These are phyloP conservation scores for Enteromius thamalakanensis DNA, from an alignment of 2,797 vertebrate genomes.

Conservation along the genomic window DNA sequence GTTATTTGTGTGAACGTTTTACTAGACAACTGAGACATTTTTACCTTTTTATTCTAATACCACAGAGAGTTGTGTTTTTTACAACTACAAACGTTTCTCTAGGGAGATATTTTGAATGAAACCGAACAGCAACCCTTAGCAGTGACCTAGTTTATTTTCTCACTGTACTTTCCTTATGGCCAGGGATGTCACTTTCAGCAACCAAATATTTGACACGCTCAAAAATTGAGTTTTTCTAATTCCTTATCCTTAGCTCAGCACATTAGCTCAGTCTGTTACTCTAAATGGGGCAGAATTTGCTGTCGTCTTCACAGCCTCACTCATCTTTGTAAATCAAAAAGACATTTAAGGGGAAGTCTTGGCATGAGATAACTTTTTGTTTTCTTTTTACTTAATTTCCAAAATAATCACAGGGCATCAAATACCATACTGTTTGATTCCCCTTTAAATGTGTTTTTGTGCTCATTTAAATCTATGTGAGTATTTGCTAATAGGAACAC, in stretches of 20 bases:
- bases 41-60: neutral
- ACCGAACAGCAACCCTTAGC: neutral
- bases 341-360: constrained; percentile 19
- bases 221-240: neutral
- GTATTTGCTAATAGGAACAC: neutral
- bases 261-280: constrained; percentile 5
- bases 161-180: neutral
- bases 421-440: neutral
- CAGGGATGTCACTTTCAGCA: constrained; percentile 24
- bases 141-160: constrained; percentile 25
- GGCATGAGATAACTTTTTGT: constrained; percentile 7
- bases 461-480: constrained; percentile 3
- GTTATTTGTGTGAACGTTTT: neutral
- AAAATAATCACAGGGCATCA: constrained; percentile 37
- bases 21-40: neutral
- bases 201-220: constrained; percentile 21
- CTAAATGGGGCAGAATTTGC: constrained; percentile 20
- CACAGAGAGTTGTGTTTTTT: neutral
- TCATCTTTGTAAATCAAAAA: constrained; percentile 24
- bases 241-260: constrained; percentile 6
- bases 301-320: constrained; percentile 12
- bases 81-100: neutral
- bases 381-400: neutral
- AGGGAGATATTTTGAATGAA: neutral
- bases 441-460: constrained; percentile 33